These are phyloP conservation scores for Hydrochoerus hydrochaeris DNA, from an alignment of 2,113 vertebrate species.

Conservation along the genomic window DNA sequence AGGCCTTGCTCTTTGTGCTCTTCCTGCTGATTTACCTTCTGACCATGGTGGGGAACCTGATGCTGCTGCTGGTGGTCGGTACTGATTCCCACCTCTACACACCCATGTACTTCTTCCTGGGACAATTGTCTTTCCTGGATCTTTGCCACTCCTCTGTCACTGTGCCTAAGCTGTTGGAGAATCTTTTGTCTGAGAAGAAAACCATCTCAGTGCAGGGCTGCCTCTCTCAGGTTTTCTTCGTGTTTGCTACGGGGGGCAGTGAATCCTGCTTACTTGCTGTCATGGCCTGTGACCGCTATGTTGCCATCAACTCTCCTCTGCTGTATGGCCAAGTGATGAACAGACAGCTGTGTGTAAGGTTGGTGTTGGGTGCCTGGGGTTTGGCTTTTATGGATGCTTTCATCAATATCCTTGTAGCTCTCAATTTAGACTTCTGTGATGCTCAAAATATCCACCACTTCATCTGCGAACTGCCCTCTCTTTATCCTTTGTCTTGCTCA, in stretches of 20 bases:
- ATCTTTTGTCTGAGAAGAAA: constrained; percentile 69
- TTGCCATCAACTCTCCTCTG: constrained; percentile 78
- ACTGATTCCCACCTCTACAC: constrained; percentile 64
- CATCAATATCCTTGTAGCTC: constrained; percentile 70
- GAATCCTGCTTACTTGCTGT: constrained; percentile 74
- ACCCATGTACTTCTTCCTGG: constrained; percentile 81
- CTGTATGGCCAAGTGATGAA: constrained; percentile 77
- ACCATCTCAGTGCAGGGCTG: constrained; percentile 73
- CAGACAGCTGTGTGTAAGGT: constrained; percentile 45
- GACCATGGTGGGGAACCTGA: constrained; percentile 70
- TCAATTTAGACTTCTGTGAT: constrained; percentile 72
- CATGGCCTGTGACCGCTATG: constrained; percentile 78
- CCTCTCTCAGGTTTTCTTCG: constrained; percentile 74
- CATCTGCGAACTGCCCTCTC: constrained; percentile 70
- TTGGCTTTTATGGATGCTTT: constrained; percentile 71
- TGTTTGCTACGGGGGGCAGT: constrained; percentile 73
- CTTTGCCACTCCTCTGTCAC: constrained; percentile 76
- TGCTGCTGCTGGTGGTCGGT: constrained; percentile 60
- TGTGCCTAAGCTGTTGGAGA: constrained; percentile 75
- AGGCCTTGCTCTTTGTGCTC: constrained; percentile 61
- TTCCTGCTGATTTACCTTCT: constrained; percentile 70
- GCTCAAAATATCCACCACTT: constrained; percentile 70
- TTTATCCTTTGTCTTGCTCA: constrained; percentile 74
- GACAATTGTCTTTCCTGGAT: constrained; percentile 75
- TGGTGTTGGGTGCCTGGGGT: constrained; percentile 60